These are phyloP conservation scores for Gobionotothen gibberifrons DNA, from an alignment of 2,797 vertebrate species.

Conservation along the genomic window DNA sequence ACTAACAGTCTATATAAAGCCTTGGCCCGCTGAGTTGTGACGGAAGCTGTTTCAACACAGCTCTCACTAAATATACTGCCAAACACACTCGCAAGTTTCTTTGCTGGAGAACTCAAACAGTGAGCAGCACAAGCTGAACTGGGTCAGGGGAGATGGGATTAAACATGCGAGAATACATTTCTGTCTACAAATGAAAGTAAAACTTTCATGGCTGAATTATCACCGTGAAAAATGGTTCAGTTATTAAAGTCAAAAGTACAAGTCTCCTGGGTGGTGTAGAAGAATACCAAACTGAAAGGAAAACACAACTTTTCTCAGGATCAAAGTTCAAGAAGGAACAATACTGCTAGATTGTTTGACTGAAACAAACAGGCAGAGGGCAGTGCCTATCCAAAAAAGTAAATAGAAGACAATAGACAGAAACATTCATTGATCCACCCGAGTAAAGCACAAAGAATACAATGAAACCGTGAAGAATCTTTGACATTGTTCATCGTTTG, in stretches of 20 bases:
- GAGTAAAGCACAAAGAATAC: neutral
- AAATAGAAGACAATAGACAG: neutral
- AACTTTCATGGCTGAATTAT: neutral
- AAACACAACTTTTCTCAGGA: neutral
- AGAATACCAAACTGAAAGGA: neutral
- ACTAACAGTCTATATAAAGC: slow-evolving; percentile 73
- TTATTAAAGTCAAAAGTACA: neutral
- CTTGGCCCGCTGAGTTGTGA: slow-evolving; percentile 46
- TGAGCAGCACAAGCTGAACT: slow-evolving; percentile 16
- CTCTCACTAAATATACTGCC: slow-evolving; percentile 40
- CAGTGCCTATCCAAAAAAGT: neutral
- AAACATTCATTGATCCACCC: neutral
- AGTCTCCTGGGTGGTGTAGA: neutral
- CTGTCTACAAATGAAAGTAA: neutral
- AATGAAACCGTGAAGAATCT: neutral
- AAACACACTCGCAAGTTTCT: slow-evolving; percentile 25
- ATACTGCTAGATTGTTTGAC: neutral
- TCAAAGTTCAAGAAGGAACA: neutral
- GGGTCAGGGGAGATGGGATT: slow-evolving; percentile 29
- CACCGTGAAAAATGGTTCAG: neutral
- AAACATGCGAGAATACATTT: slow-evolving; percentile 4
- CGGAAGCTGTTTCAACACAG: slow-evolving; percentile 52
- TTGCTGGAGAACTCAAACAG: slow-evolving; percentile 23
- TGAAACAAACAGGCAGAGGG: neutral
- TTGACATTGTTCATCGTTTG: no score